Conservation (phyloP, 1,140 invertebrate species). For the Pygmarrhopalites habei region DNA sequence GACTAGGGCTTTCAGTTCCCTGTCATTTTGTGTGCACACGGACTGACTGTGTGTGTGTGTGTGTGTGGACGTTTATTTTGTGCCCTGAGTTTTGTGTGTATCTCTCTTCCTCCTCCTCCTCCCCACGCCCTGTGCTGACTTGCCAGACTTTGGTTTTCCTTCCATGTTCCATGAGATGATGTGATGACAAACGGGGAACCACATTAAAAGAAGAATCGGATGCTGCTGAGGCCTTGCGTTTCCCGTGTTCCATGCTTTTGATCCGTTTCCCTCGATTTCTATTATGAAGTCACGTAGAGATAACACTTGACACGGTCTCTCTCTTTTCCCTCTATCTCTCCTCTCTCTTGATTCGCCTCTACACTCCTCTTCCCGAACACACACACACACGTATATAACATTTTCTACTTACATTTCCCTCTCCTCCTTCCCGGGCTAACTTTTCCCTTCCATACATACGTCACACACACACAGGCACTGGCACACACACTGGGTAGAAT, state of each 20-base stretch:
- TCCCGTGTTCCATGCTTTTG: constrained; percentile 23
- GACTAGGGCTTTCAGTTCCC: background rate
- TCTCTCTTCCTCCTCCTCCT: background rate
- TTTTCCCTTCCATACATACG: background rate
- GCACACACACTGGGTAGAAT: too few species aligned
- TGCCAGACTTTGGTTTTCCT: background rate
- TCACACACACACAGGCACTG: too few species aligned
- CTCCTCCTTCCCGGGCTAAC: background rate
- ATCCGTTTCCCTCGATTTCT: constrained; percentile 29
- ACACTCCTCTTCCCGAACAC: background rate
- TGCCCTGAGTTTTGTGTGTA: background rate
- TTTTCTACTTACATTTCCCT: background rate
- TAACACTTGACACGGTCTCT: constrained; percentile 34
- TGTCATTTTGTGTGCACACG: background rate
- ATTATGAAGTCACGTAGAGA: constrained; percentile 38
- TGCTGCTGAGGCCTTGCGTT: constrained; percentile 20
- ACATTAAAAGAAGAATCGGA: constrained; percentile 30
- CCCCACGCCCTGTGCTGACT: background rate
- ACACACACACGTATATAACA: background rate
- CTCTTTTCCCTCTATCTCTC: constrained; percentile 2
- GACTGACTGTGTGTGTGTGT: constrained; percentile 1
- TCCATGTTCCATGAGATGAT: background rate
- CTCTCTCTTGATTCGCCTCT: background rate
- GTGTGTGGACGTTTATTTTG: background rate
- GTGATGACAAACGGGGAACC: constrained; percentile 23